A percentile compares a stretch with the other conserved stretches of the same genome.
Evolutionary conservation across 2,888 invertebrate species (phyloP).

Genomic region (Aphidius colemani): DNA sequence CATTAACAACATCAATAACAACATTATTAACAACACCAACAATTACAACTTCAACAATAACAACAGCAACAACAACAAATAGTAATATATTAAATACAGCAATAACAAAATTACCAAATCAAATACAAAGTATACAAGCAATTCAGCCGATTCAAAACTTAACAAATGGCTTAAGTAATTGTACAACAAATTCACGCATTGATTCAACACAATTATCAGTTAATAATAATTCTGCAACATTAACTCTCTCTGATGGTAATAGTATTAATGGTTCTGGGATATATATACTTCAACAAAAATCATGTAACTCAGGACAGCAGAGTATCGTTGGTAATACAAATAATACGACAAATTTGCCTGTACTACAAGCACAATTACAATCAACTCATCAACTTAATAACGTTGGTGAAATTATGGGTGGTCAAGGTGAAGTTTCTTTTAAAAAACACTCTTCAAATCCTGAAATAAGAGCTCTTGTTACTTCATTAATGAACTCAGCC

Average conservation of each 20-base stretch:
- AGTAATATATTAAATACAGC: neutral
- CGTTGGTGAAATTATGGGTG: conserved; percentile 43
- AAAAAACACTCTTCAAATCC: conserved; percentile 66
- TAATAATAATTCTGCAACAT: conserved; percentile 47
- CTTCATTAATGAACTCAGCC: conserved; percentile 80
- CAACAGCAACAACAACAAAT: neutral
- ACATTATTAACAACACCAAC: conserved; percentile 49
- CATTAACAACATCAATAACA: conserved; percentile 32
- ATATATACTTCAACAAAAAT: conserved; percentile 61
- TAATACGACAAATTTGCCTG: conserved; percentile 67
- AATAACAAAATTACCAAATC: too few species aligned
- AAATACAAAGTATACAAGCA: neutral
- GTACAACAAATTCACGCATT: conserved; percentile 35
- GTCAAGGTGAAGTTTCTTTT: conserved; percentile 63
- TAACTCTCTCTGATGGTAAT: conserved; percentile 42
- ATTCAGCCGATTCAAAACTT: neutral
- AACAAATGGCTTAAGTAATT: neutral
- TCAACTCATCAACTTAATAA: conserved; percentile 68
- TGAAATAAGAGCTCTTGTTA: conserved; percentile 78
- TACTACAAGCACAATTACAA: conserved; percentile 66
- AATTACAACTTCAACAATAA: conserved; percentile 45
- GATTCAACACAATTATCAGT: conserved; percentile 41
- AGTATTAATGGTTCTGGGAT: conserved; percentile 60
- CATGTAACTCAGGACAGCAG: conserved; percentile 48
- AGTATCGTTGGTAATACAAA: conserved; percentile 28